Base-by-base conservation (phyloP, 2,797 vertebrate genomes). In the Fundulus diaphanus region DNA sequence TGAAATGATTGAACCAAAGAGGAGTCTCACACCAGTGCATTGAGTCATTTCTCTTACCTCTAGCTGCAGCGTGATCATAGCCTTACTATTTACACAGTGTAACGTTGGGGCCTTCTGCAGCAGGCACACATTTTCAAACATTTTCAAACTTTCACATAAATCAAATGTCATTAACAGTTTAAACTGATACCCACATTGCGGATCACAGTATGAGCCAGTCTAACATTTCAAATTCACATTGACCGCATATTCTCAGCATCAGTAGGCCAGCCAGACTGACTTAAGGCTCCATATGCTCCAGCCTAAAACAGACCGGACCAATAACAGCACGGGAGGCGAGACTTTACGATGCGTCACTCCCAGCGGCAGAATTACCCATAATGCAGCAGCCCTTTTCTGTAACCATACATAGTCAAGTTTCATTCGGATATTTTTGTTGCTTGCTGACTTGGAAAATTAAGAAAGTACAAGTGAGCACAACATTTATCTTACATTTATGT, bases 21-120 rank as follows among this genome's bases (percentile, higher is more conserved):
- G 37, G 31, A 27, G 69, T 76, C 33, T 68, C n/a, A 33, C 20
- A 63, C 73, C 3, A 70, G 8, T 54, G 9, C 31, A 44, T 68
- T 35, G 22, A 57, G 27, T 31, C 5, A n/a, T 74, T 56, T 0
- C 42, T 77, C 40, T 54, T 27, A 52, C 31, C 56, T 67, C 42
- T 59, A 54, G 24, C 22, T 35, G 37, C 29, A 46, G 49, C 35
- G 1, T 22, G 52, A 8, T 33, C 18, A n/a, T 12, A 63, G 1
- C 7, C n/a, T n/a, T n/a, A 29, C 12, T 51, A 37, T 27, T 31
- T 18, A 57, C 37, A 29, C 16, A 42, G 24, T 15, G 8, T 37
- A 27, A 40, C 31, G 20, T 57, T 7, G 29, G 56, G 56, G 29
- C 27, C 31, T 27, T 57, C 40, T 27, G 22, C 8, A 52, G 46